phyloP scores from a whole-genome alignment of 2,888 invertebrate genomes.

The Diachrysia chrysitis region DNA sequence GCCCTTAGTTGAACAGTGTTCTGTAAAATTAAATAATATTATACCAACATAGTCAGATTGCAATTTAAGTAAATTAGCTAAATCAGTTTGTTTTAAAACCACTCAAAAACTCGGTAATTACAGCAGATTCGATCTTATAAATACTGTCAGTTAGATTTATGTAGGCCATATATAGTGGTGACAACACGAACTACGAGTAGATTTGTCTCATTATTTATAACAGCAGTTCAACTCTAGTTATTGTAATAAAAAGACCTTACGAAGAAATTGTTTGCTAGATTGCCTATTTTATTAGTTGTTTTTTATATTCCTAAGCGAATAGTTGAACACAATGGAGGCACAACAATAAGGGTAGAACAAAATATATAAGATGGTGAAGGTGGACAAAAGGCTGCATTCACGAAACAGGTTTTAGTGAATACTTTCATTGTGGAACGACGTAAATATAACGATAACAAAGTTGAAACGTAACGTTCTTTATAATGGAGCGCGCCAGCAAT shows the following conservation, averaged over 20 bases:
- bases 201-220: background rate
- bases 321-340: slow-evolving; percentile 38
- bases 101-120: no score
- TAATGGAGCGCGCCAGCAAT: slow-evolving; percentile 9
- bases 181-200: background rate
- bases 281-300: slow-evolving; percentile 38
- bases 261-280: slow-evolving; percentile 15
- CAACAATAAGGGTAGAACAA: slow-evolving; percentile 44
- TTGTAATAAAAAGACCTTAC: background rate
- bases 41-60: no score
- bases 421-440: slow-evolving; percentile 44
- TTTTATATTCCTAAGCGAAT: slow-evolving; percentile 37
- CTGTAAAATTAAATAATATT: no score
- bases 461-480: slow-evolving; percentile 29
- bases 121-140: no score
- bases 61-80: no score
- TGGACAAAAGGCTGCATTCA: slow-evolving; percentile 46
- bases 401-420: slow-evolving; percentile 45
- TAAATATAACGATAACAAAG: slow-evolving; percentile 38
- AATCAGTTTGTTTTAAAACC: no score
- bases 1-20: no score
- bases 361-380: slow-evolving; percentile 44
- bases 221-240: background rate
- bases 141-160: background rate
- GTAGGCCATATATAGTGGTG: background rate